Percentiles rank a stretch among this genome's conserved stretches.
Conservation (phyloP, 2,888 invertebrate species). For the Cheilosia soror region DNA sequence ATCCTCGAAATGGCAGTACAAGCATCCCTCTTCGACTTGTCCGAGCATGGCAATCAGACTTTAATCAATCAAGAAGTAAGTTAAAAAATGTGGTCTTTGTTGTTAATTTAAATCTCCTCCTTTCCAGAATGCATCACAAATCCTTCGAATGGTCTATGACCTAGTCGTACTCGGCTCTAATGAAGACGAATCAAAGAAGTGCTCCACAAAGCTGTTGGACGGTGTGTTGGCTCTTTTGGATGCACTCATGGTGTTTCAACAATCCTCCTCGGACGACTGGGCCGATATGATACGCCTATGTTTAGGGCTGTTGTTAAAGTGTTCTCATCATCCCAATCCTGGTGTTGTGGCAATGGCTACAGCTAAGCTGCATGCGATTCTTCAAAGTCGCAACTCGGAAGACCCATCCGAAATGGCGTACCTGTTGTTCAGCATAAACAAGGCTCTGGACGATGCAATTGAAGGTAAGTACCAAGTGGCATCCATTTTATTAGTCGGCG, state of each 20-base stretch:
- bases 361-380: constrained; percentile 86
- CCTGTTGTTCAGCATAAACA: constrained; percentile 84
- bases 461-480: constrained; percentile 80
- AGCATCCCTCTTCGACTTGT: constrained; percentile 86
- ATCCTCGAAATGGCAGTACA: constrained; percentile 86
- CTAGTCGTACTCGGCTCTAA: constrained; percentile 85
- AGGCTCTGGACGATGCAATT: constrained; percentile 84
- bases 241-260: constrained; percentile 85
- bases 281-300: constrained; percentile 86
- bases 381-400: constrained; percentile 85
- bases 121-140: constrained; percentile 85
- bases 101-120: background rate
- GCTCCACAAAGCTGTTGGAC: constrained; percentile 85
- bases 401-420: constrained; percentile 86
- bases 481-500: background rate
- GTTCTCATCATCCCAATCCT: constrained; percentile 84
- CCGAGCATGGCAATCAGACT: constrained; percentile 84
- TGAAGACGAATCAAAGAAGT: constrained; percentile 85
- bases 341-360: constrained; percentile 86
- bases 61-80: constrained; percentile 83
- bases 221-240: constrained; percentile 85
- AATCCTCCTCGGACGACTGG: constrained; percentile 84
- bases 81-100: background rate
- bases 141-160: constrained; percentile 86
- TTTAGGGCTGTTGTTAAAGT: constrained; percentile 84